A percentile compares a stretch with the other conserved stretches of the same genome.
These are phyloP conservation scores for Eudyptes chrysolophus DNA, from an alignment of 2,113 vertebrate genomes.

Conservation along the genomic window DNA sequence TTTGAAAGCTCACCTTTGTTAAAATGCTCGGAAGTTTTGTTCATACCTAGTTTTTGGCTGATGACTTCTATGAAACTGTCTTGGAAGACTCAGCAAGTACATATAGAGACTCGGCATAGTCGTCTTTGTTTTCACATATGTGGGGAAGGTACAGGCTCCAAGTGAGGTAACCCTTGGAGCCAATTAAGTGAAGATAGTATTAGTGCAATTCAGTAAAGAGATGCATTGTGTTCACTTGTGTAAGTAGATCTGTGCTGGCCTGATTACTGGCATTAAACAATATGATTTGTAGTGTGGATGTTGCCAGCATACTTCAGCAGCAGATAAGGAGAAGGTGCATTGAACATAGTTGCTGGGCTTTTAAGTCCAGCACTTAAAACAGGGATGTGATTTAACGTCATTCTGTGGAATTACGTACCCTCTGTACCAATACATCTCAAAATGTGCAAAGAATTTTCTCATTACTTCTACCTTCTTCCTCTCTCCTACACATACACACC, in stretches of 20 bases:
- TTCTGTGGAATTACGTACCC: neutral
- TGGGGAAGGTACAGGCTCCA: neutral
- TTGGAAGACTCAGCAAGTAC: neutral
- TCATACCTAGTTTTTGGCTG: neutral
- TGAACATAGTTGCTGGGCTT: neutral
- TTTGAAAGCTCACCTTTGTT: neutral
- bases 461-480: neutral
- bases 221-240: neutral
- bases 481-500: neutral
- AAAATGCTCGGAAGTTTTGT: neutral
- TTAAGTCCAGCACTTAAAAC: neutral
- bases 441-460: neutral
- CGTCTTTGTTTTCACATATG: neutral
- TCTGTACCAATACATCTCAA: neutral
- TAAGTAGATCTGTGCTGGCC: neutral
- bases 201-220: neutral
- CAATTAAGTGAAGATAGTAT: constrained; percentile 23
- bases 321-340: neutral
- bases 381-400: neutral
- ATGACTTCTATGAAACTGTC: neutral
- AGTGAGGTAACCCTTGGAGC: neutral
- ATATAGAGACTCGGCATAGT: neutral
- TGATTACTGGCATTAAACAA: neutral
- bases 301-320: neutral
- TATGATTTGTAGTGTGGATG: neutral